phyloP scores from a whole-genome alignment of 2,888 invertebrate species.

The Lasius platythorax region DNA sequence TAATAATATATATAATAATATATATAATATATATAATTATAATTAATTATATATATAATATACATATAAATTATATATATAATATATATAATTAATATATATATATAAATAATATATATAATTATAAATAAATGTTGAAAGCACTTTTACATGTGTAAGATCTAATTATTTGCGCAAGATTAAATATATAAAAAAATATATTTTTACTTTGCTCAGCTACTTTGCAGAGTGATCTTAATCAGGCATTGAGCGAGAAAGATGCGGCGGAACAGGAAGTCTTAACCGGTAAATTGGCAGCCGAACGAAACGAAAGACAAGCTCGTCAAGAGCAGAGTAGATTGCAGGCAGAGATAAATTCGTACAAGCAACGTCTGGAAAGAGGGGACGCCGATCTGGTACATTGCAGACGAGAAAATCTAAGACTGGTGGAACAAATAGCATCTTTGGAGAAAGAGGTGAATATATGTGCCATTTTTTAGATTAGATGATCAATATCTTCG shows the following conservation, averaged over 20 bases:
- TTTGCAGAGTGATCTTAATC: slow-evolving; percentile 92
- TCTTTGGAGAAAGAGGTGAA: slow-evolving; percentile 93
- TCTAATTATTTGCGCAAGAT: background rate
- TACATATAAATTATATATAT: too few relatives aligned
- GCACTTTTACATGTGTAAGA: background rate
- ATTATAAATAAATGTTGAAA: background rate
- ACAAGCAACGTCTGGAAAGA: slow-evolving; percentile 90
- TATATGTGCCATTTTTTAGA: background rate
- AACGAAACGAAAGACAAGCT: slow-evolving; percentile 91
- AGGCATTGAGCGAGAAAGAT: slow-evolving; percentile 92
- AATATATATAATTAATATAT: too few relatives aligned
- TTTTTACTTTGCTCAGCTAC: slow-evolving; percentile 86
- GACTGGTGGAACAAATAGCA: slow-evolving; percentile 92
- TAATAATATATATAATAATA: too few relatives aligned
- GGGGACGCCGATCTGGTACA: slow-evolving; percentile 94
- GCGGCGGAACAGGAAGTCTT: slow-evolving; percentile 93
- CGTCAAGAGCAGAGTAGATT: slow-evolving; percentile 92
- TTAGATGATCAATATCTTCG: background rate
- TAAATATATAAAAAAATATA: background rate
- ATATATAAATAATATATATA: too few relatives aligned
- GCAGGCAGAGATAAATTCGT: slow-evolving; percentile 90
- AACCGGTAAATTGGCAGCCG: slow-evolving; percentile 88
- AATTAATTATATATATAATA: too few relatives aligned
- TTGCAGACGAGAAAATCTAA: slow-evolving; percentile 92
- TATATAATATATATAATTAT: too few relatives aligned